These are phyloP conservation scores for Rhagoletis pomonella DNA, from an alignment of 1,140 invertebrate genomes.

Conservation along the genomic window DNA sequence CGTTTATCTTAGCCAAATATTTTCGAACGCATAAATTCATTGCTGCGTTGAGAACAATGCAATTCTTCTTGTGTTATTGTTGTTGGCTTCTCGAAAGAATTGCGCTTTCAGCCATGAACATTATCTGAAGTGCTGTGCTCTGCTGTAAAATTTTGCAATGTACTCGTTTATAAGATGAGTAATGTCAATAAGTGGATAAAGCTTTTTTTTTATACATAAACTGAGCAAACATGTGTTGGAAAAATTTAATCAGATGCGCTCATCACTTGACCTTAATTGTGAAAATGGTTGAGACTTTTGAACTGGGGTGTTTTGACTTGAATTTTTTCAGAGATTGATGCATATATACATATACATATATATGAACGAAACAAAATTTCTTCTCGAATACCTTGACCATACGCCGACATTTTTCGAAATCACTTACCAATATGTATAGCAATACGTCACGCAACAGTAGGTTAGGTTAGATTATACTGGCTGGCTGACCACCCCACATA, in stretches of 20 bases:
- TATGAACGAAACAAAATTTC: too few species aligned
- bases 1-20: slow-evolving; percentile 39
- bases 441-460: too few species aligned
- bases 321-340: too few species aligned
- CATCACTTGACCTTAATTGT: slow-evolving; percentile 24
- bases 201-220: background rate
- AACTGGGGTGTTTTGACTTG: background rate
- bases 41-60: slow-evolving; percentile 19
- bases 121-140: slow-evolving; percentile 1
- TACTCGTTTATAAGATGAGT: background rate
- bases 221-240: background rate
- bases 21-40: slow-evolving; percentile 36
- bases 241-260: background rate
- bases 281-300: background rate
- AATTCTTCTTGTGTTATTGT: background rate
- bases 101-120: background rate
- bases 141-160: background rate
- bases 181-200: background rate
- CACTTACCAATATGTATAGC: too few species aligned
- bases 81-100: background rate
- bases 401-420: too few species aligned
- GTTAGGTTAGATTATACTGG: too few species aligned
- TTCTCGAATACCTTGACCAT: too few species aligned
- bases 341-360: too few species aligned
- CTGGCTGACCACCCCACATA: too few species aligned